These are phyloP conservation scores for Coelogynopora nodosa DNA, from an alignment of 2,888 invertebrate genomes.

Conservation along the genomic window DNA sequence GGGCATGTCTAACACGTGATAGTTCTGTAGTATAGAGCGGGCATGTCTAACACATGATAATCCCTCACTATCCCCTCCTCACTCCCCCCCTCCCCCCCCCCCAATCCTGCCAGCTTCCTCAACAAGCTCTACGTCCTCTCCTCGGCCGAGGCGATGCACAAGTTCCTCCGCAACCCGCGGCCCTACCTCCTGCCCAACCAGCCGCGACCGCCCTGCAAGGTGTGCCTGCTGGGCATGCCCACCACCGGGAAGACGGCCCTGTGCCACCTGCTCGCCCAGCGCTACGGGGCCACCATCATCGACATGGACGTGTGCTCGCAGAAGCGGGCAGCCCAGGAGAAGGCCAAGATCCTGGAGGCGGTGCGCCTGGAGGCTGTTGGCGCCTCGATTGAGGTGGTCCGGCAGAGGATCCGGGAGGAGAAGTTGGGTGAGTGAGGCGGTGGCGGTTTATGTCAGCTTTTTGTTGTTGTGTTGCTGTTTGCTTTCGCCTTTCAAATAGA, in stretches of 20 bases:
- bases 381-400: slow-evolving; percentile 54
- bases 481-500: no score
- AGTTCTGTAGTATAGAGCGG: no score
- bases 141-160: slow-evolving; percentile 56
- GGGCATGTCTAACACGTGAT: no score
- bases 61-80: no score
- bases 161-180: slow-evolving; percentile 61
- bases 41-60: no score
- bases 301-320: slow-evolving; percentile 56
- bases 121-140: slow-evolving; percentile 61
- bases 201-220: slow-evolving; percentile 59
- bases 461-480: neutral
- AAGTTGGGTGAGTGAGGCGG: slow-evolving; percentile 50
- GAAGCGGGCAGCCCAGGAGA: slow-evolving; percentile 54
- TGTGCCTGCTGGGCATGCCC: slow-evolving; percentile 57
- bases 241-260: slow-evolving; percentile 59
- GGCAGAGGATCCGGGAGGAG: slow-evolving; percentile 54
- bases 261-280: slow-evolving; percentile 54
- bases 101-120: slow-evolving; percentile 58
- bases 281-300: slow-evolving; percentile 48
- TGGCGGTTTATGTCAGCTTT: no score
- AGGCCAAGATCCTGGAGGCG: slow-evolving; percentile 50
- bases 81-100: no score
- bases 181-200: slow-evolving; percentile 59
- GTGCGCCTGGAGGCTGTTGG: slow-evolving; percentile 50